These are phyloP conservation scores for Tursiops truncatus DNA, from an alignment of 2,113 vertebrate species.

Conservation along the genomic window DNA sequence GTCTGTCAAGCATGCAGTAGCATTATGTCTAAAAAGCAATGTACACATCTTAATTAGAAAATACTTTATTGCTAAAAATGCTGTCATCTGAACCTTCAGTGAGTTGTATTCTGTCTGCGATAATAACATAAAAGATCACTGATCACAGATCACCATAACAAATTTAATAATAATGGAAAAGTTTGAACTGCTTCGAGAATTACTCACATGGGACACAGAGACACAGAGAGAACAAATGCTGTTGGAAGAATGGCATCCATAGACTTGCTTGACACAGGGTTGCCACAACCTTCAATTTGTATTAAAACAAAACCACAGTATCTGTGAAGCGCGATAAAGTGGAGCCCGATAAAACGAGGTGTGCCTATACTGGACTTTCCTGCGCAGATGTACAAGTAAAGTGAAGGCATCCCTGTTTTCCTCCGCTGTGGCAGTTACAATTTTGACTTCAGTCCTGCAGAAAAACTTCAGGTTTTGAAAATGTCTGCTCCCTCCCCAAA, in stretches of 20 bases:
- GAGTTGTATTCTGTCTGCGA: neutral
- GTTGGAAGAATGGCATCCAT: neutral
- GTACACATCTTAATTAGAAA: neutral
- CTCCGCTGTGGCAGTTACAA: slow-evolving; percentile 30
- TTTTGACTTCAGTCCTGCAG: neutral
- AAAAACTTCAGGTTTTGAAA: neutral
- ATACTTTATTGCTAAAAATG: neutral
- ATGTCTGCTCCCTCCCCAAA: neutral
- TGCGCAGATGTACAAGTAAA: slow-evolving; percentile 68
- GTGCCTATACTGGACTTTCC: slow-evolving; percentile 59
- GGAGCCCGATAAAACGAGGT: neutral
- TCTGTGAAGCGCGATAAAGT: neutral
- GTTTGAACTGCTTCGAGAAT: neutral
- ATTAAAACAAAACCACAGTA: neutral
- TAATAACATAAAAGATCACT: neutral
- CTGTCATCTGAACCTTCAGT: neutral
- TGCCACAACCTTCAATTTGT: neutral
- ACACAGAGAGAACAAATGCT: neutral
- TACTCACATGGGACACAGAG: neutral
- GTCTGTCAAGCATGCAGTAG: neutral
- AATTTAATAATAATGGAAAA: neutral
- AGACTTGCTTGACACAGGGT: neutral
- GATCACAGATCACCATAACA: neutral
- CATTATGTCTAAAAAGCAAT: neutral
- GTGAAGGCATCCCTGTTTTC: neutral